A percentile compares a stretch with the other conserved stretches of the same genome.
phyloP scores from a whole-genome alignment of 1,140 invertebrate species.

The Saccostrea echinata region DNA sequence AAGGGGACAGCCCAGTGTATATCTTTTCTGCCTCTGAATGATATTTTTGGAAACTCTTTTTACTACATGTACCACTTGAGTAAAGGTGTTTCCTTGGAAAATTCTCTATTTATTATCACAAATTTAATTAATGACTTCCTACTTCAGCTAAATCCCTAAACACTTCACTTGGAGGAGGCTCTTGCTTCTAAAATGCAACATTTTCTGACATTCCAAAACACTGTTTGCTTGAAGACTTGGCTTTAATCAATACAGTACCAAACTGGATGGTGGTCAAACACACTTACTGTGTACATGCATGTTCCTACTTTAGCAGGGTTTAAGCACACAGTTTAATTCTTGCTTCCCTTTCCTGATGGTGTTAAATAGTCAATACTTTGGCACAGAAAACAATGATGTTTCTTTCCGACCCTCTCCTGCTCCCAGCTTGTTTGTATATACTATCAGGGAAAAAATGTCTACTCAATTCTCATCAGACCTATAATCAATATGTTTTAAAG shows the following conservation, averaged over 20 bases:
- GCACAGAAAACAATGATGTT: conserved; percentile 11
- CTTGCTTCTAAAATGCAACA: conserved; percentile 26
- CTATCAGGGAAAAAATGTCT: conserved; percentile 38
- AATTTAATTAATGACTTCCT: conserved; percentile 35
- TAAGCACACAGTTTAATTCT: conserved; percentile 39
- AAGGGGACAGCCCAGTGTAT: conserved; percentile 9
- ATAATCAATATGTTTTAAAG: conserved; percentile 38
- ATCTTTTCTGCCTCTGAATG: conserved; percentile 11
- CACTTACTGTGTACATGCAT: conserved; percentile 5
- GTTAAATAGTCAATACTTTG: conserved; percentile 34
- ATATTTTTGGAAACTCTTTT: conserved; percentile 27
- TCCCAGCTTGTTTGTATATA: conserved; percentile 20
- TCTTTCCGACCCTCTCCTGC: background rate
- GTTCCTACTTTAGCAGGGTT: conserved; percentile 15
- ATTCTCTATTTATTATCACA: conserved; percentile 24
- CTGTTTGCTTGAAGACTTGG: conserved; percentile 27
- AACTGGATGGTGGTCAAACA: conserved; percentile 23
- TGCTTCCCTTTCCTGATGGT: conserved; percentile 27
- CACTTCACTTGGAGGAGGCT: background rate
- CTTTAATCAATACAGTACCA: conserved; percentile 5
- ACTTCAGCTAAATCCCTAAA: conserved; percentile 14
- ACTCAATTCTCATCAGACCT: conserved; percentile 36
- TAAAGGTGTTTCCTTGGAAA: conserved; percentile 28
- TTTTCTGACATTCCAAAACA: conserved; percentile 37
- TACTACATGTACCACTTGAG: conserved; percentile 2